A percentile compares a stretch with the other conserved stretches of the same genome.
Conservation (phyloP, 2,888 invertebrate species). For the Drosophila seclusa region DNA sequence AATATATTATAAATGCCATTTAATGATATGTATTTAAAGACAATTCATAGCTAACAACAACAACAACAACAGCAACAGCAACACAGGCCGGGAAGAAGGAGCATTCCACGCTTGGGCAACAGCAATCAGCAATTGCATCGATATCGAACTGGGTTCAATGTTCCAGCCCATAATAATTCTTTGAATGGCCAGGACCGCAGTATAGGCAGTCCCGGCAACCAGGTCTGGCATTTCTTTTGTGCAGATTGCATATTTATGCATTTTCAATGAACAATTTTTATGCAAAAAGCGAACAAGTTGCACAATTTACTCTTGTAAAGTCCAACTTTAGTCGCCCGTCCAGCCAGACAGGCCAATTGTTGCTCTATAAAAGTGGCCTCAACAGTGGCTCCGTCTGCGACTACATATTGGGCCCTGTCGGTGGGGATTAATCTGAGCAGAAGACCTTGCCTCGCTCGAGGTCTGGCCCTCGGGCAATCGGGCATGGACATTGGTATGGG, state of each 20-base stretch:
- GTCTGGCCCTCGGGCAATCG: slow-evolving; percentile 39
- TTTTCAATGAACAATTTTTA: slow-evolving; percentile 81
- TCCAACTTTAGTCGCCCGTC: slow-evolving; percentile 33
- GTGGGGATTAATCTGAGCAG: slow-evolving; percentile 75
- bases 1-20: slow-evolving; percentile 77
- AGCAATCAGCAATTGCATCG: slow-evolving; percentile 78
- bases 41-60: slow-evolving; percentile 60
- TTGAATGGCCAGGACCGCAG: slow-evolving; percentile 48
- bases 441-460: slow-evolving; percentile 65
- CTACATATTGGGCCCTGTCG: slow-evolving; percentile 52
- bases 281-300: slow-evolving; percentile 81
- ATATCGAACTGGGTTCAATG: slow-evolving; percentile 76
- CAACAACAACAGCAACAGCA: slow-evolving; percentile 28
- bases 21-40: slow-evolving; percentile 79
- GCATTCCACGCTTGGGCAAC: slow-evolving; percentile 32
- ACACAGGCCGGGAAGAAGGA: not conserved
- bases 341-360: slow-evolving; percentile 59
- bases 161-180: slow-evolving; percentile 76
- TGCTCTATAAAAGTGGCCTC: slow-evolving; percentile 76
- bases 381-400: slow-evolving; percentile 32
- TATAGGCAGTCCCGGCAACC: slow-evolving; percentile 9
- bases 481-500: slow-evolving; percentile 2
- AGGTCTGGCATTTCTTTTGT: slow-evolving; percentile 66
- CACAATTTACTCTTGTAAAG: slow-evolving; percentile 80
- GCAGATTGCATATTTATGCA: slow-evolving; percentile 79